These are phyloP conservation scores for Acanthurus tractus DNA, from an alignment of 2,797 vertebrate genomes.

Conservation along the genomic window DNA sequence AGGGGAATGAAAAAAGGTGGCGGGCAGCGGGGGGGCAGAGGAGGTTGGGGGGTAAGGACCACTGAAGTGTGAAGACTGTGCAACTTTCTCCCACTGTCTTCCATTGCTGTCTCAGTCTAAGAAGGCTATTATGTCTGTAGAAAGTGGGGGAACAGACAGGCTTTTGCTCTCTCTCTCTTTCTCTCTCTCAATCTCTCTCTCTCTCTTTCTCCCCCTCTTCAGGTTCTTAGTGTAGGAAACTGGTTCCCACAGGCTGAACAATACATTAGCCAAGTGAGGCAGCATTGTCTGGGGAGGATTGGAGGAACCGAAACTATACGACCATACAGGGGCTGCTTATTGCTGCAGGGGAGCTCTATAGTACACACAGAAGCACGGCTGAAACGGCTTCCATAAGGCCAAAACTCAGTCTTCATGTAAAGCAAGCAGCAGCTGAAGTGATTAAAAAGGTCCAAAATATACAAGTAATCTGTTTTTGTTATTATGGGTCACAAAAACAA, in stretches of 20 bases:
- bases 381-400: constrained; percentile 25
- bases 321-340: constrained; percentile 60
- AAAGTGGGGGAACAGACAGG: constrained; percentile 66
- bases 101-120: constrained; percentile 77
- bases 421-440: background rate
- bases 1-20: constrained; percentile 77
- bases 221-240: constrained; percentile 92
- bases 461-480: background rate
- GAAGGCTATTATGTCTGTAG: constrained; percentile 88
- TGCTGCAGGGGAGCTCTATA: constrained; percentile 53
- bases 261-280: constrained; percentile 81
- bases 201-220: constrained; percentile 54
- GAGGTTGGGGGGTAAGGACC: constrained; percentile 75
- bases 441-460: background rate
- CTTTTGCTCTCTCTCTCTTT: constrained; percentile 52
- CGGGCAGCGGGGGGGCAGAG: constrained; percentile 66
- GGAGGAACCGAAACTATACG: constrained; percentile 85
- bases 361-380: constrained; percentile 3
- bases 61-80: constrained; percentile 95
- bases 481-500: background rate
- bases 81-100: constrained; percentile 82
- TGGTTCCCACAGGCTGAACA: constrained; percentile 93
- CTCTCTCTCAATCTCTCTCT: constrained; percentile 31
- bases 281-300: constrained; percentile 77
- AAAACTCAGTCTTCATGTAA: constrained; percentile 1